Conservation (phyloP, 2,113 vertebrate species). For the Gila orcuttii region DNA sequence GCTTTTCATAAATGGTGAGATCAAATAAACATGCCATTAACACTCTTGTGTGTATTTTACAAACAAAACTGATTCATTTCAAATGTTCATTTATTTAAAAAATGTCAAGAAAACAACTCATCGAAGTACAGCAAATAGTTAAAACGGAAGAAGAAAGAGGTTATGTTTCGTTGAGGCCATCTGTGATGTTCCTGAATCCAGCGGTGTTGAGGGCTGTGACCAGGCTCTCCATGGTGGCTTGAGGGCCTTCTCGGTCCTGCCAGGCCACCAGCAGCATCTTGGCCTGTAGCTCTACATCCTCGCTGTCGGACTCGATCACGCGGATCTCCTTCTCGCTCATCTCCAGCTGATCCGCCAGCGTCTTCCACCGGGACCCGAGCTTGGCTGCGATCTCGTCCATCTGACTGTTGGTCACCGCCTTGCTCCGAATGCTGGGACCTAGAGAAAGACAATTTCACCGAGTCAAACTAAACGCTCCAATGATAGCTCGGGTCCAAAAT, state of each 20-base stretch:
- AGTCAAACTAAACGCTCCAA: no score
- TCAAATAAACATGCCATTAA: constrained; percentile 65
- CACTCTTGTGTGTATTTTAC: neutral
- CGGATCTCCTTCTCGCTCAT: constrained; percentile 90
- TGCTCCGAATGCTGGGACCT: constrained; percentile 93
- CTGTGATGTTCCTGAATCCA: constrained; percentile 83
- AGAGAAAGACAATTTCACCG: neutral
- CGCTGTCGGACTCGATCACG: constrained; percentile 92
- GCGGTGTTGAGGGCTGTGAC: constrained; percentile 80
- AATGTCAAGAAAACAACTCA: neutral
- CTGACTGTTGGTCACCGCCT: constrained; percentile 87
- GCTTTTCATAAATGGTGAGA: constrained; percentile 86
- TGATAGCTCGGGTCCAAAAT: no score
- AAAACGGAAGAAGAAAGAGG: neutral
- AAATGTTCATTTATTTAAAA: neutral
- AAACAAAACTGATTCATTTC: neutral
- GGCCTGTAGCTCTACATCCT: constrained; percentile 91
- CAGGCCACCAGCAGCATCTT: constrained; percentile 94
- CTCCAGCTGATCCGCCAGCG: constrained; percentile 86
- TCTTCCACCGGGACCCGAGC: constrained; percentile 89
- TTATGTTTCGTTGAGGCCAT: constrained; percentile 77
- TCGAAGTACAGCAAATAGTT: neutral
- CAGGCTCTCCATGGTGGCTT: constrained; percentile 86
- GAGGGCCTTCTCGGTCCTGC: constrained; percentile 92
- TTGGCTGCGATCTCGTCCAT: constrained; percentile 88